Base-by-base conservation (phyloP, 2,797 vertebrate species). In the Lateolabrax maculatus region DNA sequence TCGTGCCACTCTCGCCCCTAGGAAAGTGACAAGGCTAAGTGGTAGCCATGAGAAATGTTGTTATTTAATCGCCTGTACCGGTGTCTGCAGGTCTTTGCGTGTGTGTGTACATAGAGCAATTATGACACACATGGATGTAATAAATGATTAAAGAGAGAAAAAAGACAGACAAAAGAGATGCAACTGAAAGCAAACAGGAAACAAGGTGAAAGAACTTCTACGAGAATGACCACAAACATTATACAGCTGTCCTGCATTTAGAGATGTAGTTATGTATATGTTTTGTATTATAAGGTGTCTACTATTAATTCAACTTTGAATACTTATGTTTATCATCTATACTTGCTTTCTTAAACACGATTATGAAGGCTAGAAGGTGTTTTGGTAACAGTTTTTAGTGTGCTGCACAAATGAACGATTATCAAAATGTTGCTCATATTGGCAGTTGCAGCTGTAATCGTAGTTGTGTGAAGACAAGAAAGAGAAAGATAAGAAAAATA, bases 21-120 rank as follows among this genome's bases (percentile, higher is more conserved):
- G 81, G 77, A 86, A 80, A 88, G 75, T 85, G 83, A 84, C 87
- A 81, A 79, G 81, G 76, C 87, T 87, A 89, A 94, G 78, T 83
- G 80, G 80, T 80, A 72, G 83, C 78, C 70, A 79, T 80, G 87
- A 88, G 84, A 90, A 84, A 88, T 78, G 85, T 51, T 23, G 48
- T 56, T 85, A 78, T 88, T 89, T 89, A 82, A 77, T 60, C 1
- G n/a, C 72, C 5, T 15, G 9, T 48, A 71, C 51, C 31, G 9
- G 25, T 71, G 25, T 34, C 31, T 66, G 37, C 34, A 23, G 9
- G 69, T 67, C 34, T 55, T 7, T 34, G 53, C 37, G 13, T 58
- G 31, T 16, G 7, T 41, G 55, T 62, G 62, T 70, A 58, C 53
- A 72, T 37, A 9, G 39, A 77, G 62, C 80, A 87, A 90, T 84